Evolutionary conservation across 1,140 invertebrate species (phyloP).

Genomic region (Oreohelix idahoensis): DNA sequence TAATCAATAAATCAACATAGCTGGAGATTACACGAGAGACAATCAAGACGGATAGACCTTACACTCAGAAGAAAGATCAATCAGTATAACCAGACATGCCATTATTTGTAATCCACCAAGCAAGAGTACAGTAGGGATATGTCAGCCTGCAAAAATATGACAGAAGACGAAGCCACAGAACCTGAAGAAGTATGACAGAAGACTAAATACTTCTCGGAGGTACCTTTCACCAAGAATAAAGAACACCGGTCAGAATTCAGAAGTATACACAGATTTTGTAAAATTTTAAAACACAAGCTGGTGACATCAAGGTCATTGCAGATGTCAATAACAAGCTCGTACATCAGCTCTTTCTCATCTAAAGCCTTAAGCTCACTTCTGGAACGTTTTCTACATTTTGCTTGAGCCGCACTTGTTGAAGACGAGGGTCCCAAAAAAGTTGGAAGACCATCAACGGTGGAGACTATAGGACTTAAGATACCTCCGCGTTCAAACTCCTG

Average conservation of each 20-base stretch:
- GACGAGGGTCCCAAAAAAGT: slow-evolving; percentile 82
- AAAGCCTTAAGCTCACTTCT: slow-evolving; percentile 88
- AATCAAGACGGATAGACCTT: no score
- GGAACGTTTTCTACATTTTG: slow-evolving; percentile 55
- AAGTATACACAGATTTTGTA: slow-evolving; percentile 94
- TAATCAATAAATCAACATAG: no score
- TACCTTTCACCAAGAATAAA: slow-evolving; percentile 84
- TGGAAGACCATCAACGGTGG: slow-evolving; percentile 88
- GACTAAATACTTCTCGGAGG: slow-evolving; percentile 79
- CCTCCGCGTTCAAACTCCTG: slow-evolving; percentile 95
- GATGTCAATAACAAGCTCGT: slow-evolving; percentile 96
- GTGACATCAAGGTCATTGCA: slow-evolving; percentile 95
- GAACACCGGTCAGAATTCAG: slow-evolving; percentile 93
- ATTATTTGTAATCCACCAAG: no score
- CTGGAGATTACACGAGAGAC: no score
- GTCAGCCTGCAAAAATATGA: no score
- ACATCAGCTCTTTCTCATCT: slow-evolving; percentile 95
- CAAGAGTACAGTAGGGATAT: no score
- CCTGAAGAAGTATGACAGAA: no score
- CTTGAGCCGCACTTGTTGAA: slow-evolving; percentile 50
- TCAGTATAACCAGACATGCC: no score
- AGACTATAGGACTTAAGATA: slow-evolving; percentile 90
- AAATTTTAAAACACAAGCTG: slow-evolving; percentile 94
- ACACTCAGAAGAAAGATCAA: no score
- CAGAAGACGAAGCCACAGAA: no score